A percentile compares a stretch with the other conserved stretches of the same genome.
phyloP scores from a whole-genome alignment of 2,113 vertebrate species.

The Prinia subflava region DNA sequence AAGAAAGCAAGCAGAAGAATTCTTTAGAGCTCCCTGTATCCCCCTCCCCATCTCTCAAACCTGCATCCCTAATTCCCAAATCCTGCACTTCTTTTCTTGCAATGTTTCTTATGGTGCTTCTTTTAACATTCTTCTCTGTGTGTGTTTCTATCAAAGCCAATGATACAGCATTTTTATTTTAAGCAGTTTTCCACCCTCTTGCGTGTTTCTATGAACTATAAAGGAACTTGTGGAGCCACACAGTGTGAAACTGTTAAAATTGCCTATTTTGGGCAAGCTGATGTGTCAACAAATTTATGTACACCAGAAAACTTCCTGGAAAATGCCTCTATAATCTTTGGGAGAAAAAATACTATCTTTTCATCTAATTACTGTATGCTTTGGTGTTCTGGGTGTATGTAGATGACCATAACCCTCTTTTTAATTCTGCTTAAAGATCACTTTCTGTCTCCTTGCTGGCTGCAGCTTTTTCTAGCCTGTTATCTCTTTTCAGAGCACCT shows the following conservation, averaged over 20 bases:
- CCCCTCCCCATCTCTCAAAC: neutral
- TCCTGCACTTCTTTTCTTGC: neutral
- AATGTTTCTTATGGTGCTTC: neutral
- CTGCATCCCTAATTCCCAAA: neutral
- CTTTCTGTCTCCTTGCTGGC: neutral
- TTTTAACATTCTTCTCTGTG: neutral
- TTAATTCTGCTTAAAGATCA: neutral
- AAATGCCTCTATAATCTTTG: neutral
- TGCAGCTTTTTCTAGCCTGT: neutral
- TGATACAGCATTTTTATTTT: neutral
- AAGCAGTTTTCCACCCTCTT: neutral
- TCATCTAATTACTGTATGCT: neutral
- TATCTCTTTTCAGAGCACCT: neutral
- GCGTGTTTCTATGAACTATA: neutral
- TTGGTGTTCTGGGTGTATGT: neutral
- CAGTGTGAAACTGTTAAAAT: neutral
- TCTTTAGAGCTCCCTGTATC: neutral
- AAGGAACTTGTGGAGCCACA: neutral
- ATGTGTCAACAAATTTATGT: neutral
- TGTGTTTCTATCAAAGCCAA: neutral
- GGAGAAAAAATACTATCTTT: neutral
- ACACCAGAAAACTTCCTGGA: neutral
- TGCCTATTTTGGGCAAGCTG: neutral
- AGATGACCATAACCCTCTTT: neutral
- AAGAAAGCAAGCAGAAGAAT: neutral